phyloP scores from a whole-genome alignment of 2,888 invertebrate species.

The Augochlorella aurata region DNA sequence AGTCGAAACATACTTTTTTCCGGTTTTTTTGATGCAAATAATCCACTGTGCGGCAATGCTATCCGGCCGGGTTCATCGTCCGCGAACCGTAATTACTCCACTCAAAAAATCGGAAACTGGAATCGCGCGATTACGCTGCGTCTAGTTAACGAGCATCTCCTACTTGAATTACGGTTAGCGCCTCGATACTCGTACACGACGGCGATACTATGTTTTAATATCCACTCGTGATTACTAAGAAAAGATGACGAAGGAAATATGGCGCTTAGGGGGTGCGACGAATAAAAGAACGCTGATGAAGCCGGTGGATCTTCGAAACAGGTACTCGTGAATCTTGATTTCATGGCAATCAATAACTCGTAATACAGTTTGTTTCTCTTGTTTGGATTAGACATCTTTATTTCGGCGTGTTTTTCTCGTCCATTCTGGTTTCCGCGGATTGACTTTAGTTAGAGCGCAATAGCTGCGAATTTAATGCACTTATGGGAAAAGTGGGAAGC shows the following conservation, averaged over 20 bases:
- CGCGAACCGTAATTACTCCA: background rate
- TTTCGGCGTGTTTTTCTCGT: background rate
- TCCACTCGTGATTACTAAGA: background rate
- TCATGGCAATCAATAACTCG: background rate
- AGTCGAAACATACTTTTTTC: no score
- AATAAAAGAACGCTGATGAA: background rate
- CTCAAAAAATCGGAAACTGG: slow-evolving; percentile 19
- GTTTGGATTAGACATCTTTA: background rate
- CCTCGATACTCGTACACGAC: background rate
- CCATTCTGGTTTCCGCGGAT: background rate
- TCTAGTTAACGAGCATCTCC: slow-evolving; percentile 20
- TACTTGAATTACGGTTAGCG: slow-evolving; percentile 5
- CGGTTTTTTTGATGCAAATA: no score
- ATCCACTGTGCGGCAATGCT: background rate
- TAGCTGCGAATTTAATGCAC: no score
- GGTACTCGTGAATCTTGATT: slow-evolving; percentile 1
- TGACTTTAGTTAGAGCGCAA: background rate
- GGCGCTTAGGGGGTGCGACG: background rate
- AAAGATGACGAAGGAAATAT: background rate
- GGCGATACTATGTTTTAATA: slow-evolving; percentile 15
- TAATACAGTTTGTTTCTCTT: background rate
- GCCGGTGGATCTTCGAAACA: background rate
- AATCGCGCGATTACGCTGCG: slow-evolving; percentile 13
- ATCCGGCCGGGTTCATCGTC: slow-evolving; percentile 12
- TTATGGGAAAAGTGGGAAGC: no score